Percentiles rank a stretch among this genome's conserved stretches.
Conservation (phyloP, 2,797 vertebrate genomes). For the Galagoides demidoff region DNA sequence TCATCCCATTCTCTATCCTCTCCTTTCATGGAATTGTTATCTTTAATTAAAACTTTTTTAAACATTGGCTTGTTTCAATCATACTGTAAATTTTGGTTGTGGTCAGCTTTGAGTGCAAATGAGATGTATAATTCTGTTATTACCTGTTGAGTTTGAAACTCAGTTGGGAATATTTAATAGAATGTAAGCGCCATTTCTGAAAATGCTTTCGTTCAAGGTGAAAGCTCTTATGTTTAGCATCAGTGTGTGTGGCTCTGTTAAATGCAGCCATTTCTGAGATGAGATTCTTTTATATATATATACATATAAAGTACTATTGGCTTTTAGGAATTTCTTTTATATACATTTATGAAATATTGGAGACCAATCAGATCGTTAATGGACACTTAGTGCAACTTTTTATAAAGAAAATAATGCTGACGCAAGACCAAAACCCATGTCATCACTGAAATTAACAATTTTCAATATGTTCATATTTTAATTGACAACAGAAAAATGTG, state of each 20-base stretch:
- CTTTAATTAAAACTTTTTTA: conserved; percentile 82
- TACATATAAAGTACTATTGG: conserved; percentile 77
- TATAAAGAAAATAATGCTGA: conserved; percentile 84
- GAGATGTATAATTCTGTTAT: conserved; percentile 72
- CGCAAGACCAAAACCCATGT: conserved; percentile 84
- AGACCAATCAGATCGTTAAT: conserved; percentile 85
- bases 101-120: conserved; percentile 73
- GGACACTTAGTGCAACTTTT: conserved; percentile 85
- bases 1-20: conserved; percentile 75
- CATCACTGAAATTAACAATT: conserved; percentile 84
- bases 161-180: conserved; percentile 79
- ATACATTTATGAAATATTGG: conserved; percentile 80
- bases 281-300: conserved; percentile 80
- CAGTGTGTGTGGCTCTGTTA: conserved; percentile 64
- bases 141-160: conserved; percentile 76
- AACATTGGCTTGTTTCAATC: conserved; percentile 81
- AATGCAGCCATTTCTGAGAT: conserved; percentile 81
- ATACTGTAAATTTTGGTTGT: conserved; percentile 77
- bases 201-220: conserved; percentile 74
- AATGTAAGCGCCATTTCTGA: conserved; percentile 81
- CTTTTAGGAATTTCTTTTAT: conserved; percentile 84
- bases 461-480: conserved; percentile 83
- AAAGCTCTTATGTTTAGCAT: conserved; percentile 72
- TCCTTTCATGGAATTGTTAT: conserved; percentile 76
- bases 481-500: conserved; percentile 81